Base-by-base conservation (phyloP, 2,888 invertebrate genomes). In the Zootermopsis nevadensis region DNA sequence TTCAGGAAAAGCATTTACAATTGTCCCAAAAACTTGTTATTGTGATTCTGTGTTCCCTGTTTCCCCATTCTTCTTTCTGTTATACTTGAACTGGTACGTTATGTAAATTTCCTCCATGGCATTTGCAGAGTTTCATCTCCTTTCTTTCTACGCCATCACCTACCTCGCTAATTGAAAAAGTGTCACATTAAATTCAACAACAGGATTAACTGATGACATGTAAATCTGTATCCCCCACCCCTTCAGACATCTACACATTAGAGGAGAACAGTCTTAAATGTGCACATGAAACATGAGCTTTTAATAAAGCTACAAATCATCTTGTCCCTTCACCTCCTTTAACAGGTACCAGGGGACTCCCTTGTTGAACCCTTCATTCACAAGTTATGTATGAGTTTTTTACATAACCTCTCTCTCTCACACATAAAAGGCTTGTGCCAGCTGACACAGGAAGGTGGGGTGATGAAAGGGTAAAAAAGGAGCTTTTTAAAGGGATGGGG, bases 391-490 rank as follows among this genome's bases (percentile, higher is more conserved):
- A 79, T 79, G 79, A 66, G 77, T 66, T 79, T 79, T 79, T 79
- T 79, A 35, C 31, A 33, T 60, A 33, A 60, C 2, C 4, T 24
- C 24, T 53, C 35, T 77, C 24, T 53, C 35, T 77, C 53, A 35
- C 33, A 33, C 38, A 74, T 74, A 74, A 74, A 35, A 55, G 66
- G 79, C 79, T 60, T 79, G 55, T 60, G 35, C 60, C 48, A 79
- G 79, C 79, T 30, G 79, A 79, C 53, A 15, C 60, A 10, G 53
- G 19, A 33, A 55, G 48, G 42, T 30, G 66, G 79, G 60, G 79
- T 79, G 79, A 79, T 79, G 79, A 79, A 79, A 79, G 79, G 79
- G 79, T 79, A 66, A 79, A 79, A 79, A 48, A n/a, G 35, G 74
- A 24, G 35, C 7, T 42, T 74, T 74, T 38, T 38, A 38, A 74